Conservation (phyloP, 2,113 vertebrate genomes). For the Glaucidium brasilianum region DNA sequence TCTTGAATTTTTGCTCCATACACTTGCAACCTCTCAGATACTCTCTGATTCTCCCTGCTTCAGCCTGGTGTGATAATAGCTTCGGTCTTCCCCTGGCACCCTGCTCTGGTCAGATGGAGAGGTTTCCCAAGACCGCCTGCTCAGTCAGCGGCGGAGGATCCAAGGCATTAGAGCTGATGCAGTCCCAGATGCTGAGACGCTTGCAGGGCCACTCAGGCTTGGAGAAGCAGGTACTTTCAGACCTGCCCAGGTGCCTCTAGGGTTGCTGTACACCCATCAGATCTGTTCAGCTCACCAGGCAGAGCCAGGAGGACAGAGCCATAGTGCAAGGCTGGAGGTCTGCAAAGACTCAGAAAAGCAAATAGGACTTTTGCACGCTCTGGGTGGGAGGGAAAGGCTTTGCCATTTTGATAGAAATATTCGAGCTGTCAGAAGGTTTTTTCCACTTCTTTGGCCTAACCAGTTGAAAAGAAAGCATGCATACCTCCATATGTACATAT, state of each 20-base stretch:
- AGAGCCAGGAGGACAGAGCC: not conserved
- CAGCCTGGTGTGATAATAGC: not conserved
- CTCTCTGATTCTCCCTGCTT: not conserved
- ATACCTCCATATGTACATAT: not conserved
- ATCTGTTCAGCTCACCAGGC: not conserved
- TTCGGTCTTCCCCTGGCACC: not conserved
- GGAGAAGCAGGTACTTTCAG: not conserved
- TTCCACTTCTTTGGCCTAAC: conserved; percentile 14
- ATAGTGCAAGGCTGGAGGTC: not conserved
- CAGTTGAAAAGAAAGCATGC: not conserved
- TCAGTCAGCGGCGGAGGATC: not conserved
- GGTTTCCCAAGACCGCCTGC: not conserved
- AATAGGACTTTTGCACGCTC: not conserved
- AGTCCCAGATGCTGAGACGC: not conserved
- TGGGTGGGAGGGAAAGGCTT: not conserved
- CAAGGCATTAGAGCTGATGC: not conserved
- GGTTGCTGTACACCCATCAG: not conserved
- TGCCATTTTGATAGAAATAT: not conserved
- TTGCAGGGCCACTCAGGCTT: not conserved
- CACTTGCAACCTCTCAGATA: not conserved
- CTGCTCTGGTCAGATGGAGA: not conserved
- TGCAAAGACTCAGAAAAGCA: not conserved
- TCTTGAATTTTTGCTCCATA: not conserved
- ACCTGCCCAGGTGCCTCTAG: rapidly evolving
- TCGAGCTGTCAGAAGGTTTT: conserved; percentile 1